Conservation (phyloP, 2,113 vertebrate species). For the Shinisaurus crocodilurus region DNA sequence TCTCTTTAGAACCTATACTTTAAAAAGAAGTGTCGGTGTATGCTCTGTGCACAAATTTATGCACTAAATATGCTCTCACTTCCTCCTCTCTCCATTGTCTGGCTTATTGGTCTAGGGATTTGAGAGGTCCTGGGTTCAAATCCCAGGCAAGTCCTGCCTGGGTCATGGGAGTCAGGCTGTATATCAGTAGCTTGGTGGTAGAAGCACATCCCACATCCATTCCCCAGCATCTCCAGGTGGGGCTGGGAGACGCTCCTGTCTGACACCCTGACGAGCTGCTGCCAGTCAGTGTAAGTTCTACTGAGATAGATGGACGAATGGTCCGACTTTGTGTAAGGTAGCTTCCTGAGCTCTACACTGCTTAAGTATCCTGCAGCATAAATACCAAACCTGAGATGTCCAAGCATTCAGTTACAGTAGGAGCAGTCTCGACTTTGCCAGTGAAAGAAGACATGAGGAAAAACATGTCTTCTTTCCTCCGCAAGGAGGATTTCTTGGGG, state of each 20-base stretch:
- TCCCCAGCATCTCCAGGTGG: background rate
- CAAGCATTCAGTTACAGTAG: background rate
- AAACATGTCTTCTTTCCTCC: background rate
- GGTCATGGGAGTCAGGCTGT: background rate
- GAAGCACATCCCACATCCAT: background rate
- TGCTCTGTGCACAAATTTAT: background rate
- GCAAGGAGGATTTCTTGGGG: background rate
- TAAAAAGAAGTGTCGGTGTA: background rate
- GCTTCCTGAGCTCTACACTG: too few species aligned
- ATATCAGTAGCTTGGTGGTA: background rate
- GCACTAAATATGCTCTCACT: background rate
- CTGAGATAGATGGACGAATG: background rate
- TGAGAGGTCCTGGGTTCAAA: background rate
- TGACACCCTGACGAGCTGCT: too few species aligned
- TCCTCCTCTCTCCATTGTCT: background rate
- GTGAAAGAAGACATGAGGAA: background rate
- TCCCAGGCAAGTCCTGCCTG: background rate
- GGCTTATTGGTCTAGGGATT: too few species aligned
- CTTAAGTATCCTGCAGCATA: background rate
- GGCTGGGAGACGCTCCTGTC: too few species aligned
- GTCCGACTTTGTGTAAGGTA: background rate
- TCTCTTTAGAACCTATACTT: background rate
- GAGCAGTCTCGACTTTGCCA: background rate
- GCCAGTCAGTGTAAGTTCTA: too few species aligned
- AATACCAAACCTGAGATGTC: background rate